Percentiles rank a stretch among this genome's conserved stretches.
Evolutionary conservation across 2,797 vertebrate genomes (phyloP).

Genomic region (Acipenser ruthenus): DNA sequence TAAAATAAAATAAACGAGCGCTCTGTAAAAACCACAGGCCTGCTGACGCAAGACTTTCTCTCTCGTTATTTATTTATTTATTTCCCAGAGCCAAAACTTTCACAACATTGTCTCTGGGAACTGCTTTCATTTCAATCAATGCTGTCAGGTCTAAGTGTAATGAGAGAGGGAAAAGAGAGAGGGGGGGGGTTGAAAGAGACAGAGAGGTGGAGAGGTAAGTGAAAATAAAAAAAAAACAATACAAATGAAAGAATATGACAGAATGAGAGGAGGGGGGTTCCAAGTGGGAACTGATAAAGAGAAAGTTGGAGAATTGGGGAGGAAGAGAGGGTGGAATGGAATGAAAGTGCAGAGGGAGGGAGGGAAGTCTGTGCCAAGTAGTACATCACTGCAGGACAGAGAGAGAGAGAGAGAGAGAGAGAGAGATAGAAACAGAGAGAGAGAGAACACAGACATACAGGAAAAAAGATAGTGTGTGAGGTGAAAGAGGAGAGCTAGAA

Average conservation of each 20-base stretch:
- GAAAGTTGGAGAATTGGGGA: background rate
- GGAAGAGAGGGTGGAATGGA: background rate
- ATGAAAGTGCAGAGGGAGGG: background rate
- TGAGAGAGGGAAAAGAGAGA: background rate
- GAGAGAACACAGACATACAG: slow-evolving; percentile 9
- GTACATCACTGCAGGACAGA: background rate
- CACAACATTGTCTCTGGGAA: too few relatives aligned
- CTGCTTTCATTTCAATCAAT: too few relatives aligned
- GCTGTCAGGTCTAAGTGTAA: background rate
- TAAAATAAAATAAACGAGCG: too few relatives aligned
- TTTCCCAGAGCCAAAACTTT: too few relatives aligned
- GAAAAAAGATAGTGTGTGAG: slow-evolving; percentile 1
- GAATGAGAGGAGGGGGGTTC: too few relatives aligned
- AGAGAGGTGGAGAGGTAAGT: background rate
- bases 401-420: slow-evolving; percentile 8
- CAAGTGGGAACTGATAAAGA: too few relatives aligned
- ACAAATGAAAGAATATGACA: background rate
- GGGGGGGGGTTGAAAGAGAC: background rate
- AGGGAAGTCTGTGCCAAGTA: background rate
- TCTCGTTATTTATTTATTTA: slow-evolving; percentile 1
- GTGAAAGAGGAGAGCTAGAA: slow-evolving; percentile 10
- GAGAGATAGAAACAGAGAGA: slow-evolving; percentile 39
- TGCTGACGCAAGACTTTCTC: slow-evolving; percentile 20
- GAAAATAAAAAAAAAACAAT: background rate
- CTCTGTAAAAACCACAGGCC: too few relatives aligned